Percentiles rank a stretch among this genome's conserved stretches.
Conservation (phyloP, 2,113 vertebrate species). For the Elephas maximus region DNA sequence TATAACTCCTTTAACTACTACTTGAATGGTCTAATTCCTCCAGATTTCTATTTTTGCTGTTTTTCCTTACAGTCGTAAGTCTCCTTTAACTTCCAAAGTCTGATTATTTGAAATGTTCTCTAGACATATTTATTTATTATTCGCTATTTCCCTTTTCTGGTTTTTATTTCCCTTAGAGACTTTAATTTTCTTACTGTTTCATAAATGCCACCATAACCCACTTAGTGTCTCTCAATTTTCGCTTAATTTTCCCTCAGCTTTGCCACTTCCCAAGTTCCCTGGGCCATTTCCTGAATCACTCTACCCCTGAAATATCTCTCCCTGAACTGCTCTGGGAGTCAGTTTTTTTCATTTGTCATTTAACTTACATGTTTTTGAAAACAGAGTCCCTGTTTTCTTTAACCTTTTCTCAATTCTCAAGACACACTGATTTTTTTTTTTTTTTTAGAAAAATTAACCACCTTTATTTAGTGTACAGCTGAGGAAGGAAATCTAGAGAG, state of each 20-base stretch:
- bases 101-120: conserved; percentile 67
- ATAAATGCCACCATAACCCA: conserved; percentile 71
- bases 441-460: background rate
- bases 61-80: background rate
- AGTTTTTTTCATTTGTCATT: background rate
- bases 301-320: background rate
- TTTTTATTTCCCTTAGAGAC: background rate
- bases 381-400: conserved; percentile 26
- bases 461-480: background rate
- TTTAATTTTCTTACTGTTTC: conserved; percentile 66
- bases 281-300: background rate
- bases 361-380: conserved; percentile 62
- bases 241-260: conserved; percentile 66
- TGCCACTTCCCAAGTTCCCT: background rate
- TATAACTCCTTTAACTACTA: background rate
- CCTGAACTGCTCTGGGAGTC: background rate
- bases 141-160: conserved; percentile 34
- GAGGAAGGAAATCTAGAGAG: background rate
- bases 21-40: conserved; percentile 5
- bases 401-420: conserved; percentile 32
- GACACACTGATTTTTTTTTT: background rate
- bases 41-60: background rate
- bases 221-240: conserved; percentile 58
- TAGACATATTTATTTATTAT: conserved; percentile 71
- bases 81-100: conserved; percentile 60